Conservation (phyloP, 1,140 invertebrate genomes). For the Piezodorus guildinii region DNA sequence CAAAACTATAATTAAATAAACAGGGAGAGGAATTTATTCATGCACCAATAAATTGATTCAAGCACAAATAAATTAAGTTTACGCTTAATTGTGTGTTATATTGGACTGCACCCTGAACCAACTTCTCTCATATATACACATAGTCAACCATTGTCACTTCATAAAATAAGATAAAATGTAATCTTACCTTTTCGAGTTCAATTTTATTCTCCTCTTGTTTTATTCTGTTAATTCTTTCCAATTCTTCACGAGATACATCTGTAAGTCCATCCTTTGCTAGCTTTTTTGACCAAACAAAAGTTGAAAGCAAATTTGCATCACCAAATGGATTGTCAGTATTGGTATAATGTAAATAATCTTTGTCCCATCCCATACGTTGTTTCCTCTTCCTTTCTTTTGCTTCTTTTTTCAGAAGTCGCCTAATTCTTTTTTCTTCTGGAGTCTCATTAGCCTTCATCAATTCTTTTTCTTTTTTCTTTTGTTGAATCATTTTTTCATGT, state of each 20-base stretch:
- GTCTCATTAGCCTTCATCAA: conserved; percentile 82
- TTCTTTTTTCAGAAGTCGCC: conserved; percentile 80
- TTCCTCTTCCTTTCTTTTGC: conserved; percentile 79
- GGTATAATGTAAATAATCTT: conserved; percentile 90
- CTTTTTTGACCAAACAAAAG: conserved; percentile 96
- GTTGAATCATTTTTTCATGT: conserved; percentile 48
- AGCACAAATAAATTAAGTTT: too few relatives aligned
- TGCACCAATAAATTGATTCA: too few relatives aligned
- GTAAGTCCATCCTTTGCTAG: conserved; percentile 85
- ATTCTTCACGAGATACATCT: conserved; percentile 63
- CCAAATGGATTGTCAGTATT: conserved; percentile 98
- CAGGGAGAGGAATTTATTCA: too few relatives aligned
- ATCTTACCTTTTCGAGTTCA: conserved; percentile 65
- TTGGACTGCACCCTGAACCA: too few relatives aligned
- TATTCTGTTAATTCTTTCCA: conserved; percentile 71
- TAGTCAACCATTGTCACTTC: too few relatives aligned
- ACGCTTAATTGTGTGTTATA: too few relatives aligned
- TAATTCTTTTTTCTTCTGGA: conserved; percentile 82
- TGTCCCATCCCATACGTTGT: conserved; percentile 90
- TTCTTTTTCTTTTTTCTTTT: conserved; percentile 65
- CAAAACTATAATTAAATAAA: too few relatives aligned
- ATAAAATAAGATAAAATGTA: too few relatives aligned
- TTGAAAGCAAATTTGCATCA: conserved; percentile 82
- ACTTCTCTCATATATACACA: too few relatives aligned
- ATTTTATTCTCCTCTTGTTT: conserved; percentile 85